These are phyloP conservation scores for Trichogramma pretiosum DNA, from an alignment of 1,140 invertebrate species.

Conservation along the genomic window DNA sequence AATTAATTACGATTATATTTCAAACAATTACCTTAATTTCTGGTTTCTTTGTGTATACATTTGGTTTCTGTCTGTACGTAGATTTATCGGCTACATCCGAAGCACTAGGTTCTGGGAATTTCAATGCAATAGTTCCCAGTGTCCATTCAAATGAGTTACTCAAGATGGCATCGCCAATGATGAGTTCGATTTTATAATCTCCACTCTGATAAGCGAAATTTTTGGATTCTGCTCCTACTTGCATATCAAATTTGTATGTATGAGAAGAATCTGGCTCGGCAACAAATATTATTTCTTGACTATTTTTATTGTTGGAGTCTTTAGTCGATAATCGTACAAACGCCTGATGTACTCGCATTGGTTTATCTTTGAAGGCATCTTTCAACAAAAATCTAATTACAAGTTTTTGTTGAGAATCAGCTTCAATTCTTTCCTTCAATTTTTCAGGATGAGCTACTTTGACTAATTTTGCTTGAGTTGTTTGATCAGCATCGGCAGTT, in stretches of 20 bases:
- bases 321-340: slow-evolving; percentile 69
- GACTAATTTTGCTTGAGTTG: slow-evolving; percentile 66
- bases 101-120: slow-evolving; percentile 50
- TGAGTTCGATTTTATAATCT: slow-evolving; percentile 72
- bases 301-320: slow-evolving; percentile 48
- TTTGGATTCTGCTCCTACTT: slow-evolving; percentile 68
- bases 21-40: slow-evolving; percentile 64
- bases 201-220: slow-evolving; percentile 74
- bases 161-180: slow-evolving; percentile 83
- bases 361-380: slow-evolving; percentile 59
- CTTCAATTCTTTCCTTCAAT: slow-evolving; percentile 58
- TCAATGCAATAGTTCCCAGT: slow-evolving; percentile 67
- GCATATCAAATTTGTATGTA: slow-evolving; percentile 87
- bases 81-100: slow-evolving; percentile 34
- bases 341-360: slow-evolving; percentile 80
- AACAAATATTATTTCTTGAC: slow-evolving; percentile 85
- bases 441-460: slow-evolving; percentile 64
- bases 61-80: slow-evolving; percentile 35
- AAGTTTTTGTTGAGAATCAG: slow-evolving; percentile 84
- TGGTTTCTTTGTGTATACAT: slow-evolving; percentile 56
- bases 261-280: slow-evolving; percentile 77
- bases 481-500: slow-evolving; percentile 82
- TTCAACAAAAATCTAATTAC: slow-evolving; percentile 72
- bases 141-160: slow-evolving; percentile 84
- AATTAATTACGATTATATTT: slow-evolving; percentile 7